Percentiles rank a stretch among this genome's conserved stretches.
These are phyloP conservation scores for Myocastor coypus DNA, from an alignment of 2,113 vertebrate genomes.

Conservation along the genomic window DNA sequence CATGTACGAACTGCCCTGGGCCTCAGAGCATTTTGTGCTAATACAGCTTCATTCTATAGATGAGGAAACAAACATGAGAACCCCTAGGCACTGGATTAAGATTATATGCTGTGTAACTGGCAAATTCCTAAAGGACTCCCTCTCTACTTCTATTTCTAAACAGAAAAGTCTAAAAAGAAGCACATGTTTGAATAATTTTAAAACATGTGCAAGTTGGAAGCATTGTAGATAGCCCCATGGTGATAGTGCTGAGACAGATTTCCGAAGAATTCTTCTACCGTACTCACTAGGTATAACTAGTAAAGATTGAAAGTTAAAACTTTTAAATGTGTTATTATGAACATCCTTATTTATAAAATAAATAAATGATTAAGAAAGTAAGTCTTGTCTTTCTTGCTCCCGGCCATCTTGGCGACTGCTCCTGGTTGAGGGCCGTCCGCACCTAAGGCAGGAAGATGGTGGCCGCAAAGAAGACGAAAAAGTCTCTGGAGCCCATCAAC, in stretches of 20 bases:
- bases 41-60: neutral
- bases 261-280: neutral
- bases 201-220: no score
- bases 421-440: no score
- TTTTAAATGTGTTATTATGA: neutral
- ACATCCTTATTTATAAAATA: neutral
- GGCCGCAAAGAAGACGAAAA: no score
- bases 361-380: neutral
- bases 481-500: no score
- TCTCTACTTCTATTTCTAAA: neutral
- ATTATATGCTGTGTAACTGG: neutral
- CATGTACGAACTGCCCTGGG: neutral
- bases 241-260: neutral
- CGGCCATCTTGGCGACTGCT: no score
- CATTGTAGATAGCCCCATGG: neutral
- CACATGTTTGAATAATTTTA: no score
- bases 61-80: neutral
- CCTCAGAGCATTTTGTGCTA: fast-evolving
- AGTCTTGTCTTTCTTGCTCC: neutral
- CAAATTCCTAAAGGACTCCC: neutral
- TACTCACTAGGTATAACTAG: neutral
- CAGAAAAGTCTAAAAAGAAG: neutral
- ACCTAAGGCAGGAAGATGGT: no score
- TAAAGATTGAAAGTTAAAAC: neutral
- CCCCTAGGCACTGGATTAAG: neutral